Base-by-base conservation (phyloP, 2,888 invertebrate genomes). In the Silvanus unidentatus region DNA sequence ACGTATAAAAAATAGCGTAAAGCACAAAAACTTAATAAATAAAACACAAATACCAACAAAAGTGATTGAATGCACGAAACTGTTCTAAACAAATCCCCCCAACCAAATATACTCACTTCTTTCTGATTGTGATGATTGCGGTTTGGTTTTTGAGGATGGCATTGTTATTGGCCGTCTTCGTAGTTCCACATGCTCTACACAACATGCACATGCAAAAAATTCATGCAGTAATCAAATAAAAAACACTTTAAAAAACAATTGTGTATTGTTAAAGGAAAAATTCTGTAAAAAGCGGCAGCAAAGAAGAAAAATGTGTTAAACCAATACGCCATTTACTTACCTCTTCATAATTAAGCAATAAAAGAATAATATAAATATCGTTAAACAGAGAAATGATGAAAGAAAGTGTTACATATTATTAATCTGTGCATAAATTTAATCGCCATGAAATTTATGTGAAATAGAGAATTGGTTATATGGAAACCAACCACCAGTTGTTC, bases 101-200 rank as follows among this genome's bases (percentile, higher is more conserved):
- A n/a, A n/a, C n/a, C n/a, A n/a, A n/a, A n/a, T n/a, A n/a, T 55
- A 63, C 64, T 64, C 60, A 64, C 64, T 54, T 49, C 61, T 62
- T 49, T 62, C 60, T 44, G 64, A 45, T 39, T 61, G 59, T 50
- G 54, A 49, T 13, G 47, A 35, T 44, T 46, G 47, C 27, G 9
- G 37, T n/a, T 4, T 37, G 46, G 43, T 22, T 22, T 3, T 3
- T 22, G 22, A 6, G 51, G 39, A 32, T 29, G 50, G 52, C 41
- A 54, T 44, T 48, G 49, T 48, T 40, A 45, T 44, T 37, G 62
- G 61, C 44, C 57, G 56, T 48, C 50, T 54, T 46, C 57, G 55
- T 44, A 55, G 59, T 49, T 56, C 59, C 64, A 64, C 67, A 69
- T 69, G 69, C 69, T 68, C 69, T 66, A 68, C 59, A 60, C 49